Percentiles rank a stretch among this genome's conserved stretches.
phyloP scores from a whole-genome alignment of 2,888 invertebrate genomes.

The Eilema sororculum region DNA sequence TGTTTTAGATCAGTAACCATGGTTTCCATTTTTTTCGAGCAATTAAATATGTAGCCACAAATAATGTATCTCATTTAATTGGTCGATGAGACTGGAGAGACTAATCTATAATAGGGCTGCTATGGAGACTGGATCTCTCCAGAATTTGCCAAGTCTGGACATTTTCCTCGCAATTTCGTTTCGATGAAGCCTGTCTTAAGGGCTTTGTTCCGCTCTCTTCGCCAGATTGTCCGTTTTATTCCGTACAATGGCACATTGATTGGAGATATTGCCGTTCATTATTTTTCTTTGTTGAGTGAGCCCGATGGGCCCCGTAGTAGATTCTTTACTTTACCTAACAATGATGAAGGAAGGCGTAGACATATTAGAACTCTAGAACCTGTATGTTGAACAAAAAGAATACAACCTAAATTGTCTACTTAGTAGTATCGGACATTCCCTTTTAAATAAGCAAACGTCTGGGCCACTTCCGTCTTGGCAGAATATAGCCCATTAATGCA shows the following conservation, averaged over 20 bases:
- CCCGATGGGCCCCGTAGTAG: not conserved
- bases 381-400: not conserved
- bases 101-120: not conserved
- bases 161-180: not conserved
- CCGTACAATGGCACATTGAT: slow-evolving; percentile 4
- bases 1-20: not conserved
- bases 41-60: not conserved
- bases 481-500: no score
- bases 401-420: no score
- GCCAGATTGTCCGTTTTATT: not conserved
- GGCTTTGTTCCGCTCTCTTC: not conserved
- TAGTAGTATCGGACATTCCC: no score
- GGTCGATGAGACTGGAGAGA: not conserved
- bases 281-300: not conserved
- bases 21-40: not conserved
- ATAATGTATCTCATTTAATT: not conserved
- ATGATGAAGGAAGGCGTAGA: not conserved
- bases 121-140: no score
- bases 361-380: not conserved
- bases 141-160: not conserved
- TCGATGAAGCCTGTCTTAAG: slow-evolving; percentile 2
- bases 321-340: not conserved
- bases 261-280: slow-evolving; percentile 1
- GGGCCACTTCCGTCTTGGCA: no score
- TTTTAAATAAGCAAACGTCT: no score